These are phyloP conservation scores for Pyrgilauda ruficollis DNA, from an alignment of 2,113 vertebrate genomes.

Conservation along the genomic window DNA sequence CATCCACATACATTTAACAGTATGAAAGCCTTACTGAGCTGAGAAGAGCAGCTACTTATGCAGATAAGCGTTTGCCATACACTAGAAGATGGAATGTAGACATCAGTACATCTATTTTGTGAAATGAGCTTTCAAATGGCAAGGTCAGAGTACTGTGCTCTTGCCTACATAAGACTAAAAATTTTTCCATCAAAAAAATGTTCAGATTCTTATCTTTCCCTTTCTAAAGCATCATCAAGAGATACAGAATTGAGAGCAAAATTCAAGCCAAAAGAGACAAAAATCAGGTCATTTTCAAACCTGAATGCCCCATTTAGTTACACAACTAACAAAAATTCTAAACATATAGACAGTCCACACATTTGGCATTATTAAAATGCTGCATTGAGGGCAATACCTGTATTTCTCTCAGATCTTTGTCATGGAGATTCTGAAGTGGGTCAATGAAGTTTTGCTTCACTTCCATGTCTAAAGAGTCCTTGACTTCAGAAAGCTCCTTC, in stretches of 20 bases:
- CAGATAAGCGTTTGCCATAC: background rate
- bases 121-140: background rate
- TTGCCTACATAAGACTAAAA: background rate
- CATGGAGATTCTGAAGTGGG: slow-evolving; percentile 93
- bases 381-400: slow-evolving; percentile 73
- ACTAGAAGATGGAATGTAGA: background rate
- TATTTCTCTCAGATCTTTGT: slow-evolving; percentile 97
- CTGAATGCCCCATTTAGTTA: background rate
- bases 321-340: background rate
- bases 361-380: background rate
- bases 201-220: background rate
- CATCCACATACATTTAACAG: background rate
- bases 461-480: slow-evolving; percentile 96
- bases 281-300: background rate
- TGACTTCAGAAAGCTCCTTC: slow-evolving; percentile 94
- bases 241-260: background rate
- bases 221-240: background rate
- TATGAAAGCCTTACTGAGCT: background rate
- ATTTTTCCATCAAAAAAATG: background rate
- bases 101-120: background rate
- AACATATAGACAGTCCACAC: background rate
- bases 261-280: background rate
- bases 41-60: background rate
- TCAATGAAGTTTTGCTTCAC: slow-evolving; percentile 99
- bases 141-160: background rate